These are phyloP conservation scores for Seira musarum DNA, from an alignment of 2,888 invertebrate genomes.

Conservation along the genomic window DNA sequence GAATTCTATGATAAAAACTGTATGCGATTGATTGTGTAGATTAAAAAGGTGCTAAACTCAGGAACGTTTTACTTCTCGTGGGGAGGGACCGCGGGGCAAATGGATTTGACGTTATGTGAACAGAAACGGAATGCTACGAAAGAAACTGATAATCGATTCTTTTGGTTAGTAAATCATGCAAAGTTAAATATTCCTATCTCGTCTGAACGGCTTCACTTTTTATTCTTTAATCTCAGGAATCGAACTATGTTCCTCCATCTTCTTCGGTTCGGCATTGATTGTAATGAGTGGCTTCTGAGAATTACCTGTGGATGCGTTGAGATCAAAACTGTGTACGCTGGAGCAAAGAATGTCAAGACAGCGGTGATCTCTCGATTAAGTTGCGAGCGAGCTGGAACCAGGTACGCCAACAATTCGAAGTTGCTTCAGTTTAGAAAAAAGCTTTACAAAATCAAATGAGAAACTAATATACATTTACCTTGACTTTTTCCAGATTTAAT, in stretches of 20 bases:
- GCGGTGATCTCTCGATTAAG: conserved; percentile 96
- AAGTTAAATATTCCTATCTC: background rate
- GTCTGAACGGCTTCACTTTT: background rate
- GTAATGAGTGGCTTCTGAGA: conserved; percentile 92
- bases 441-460: background rate
- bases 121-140: conserved; percentile 88
- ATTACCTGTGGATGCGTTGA: conserved; percentile 98
- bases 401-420: too few species aligned
- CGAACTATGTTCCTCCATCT: conserved; percentile 95
- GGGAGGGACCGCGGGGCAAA: conserved; percentile 77
- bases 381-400: conserved; percentile 97
- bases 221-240: conserved; percentile 78
- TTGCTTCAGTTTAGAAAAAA: too few species aligned
- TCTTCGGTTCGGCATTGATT: conserved; percentile 91
- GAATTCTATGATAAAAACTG: background rate
- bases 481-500: conserved; percentile 81
- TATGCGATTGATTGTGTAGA: conserved; percentile 45
- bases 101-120: conserved; percentile 95
- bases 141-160: conserved; percentile 94
- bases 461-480: conserved; percentile 1
- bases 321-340: conserved; percentile 98
- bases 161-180: conserved; percentile 80
- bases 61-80: conserved; percentile 99
- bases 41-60: conserved; percentile 92
- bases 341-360: conserved; percentile 93